Evolutionary conservation across 2,888 invertebrate species (phyloP).

Genomic region (Thelaira solivaga): DNA sequence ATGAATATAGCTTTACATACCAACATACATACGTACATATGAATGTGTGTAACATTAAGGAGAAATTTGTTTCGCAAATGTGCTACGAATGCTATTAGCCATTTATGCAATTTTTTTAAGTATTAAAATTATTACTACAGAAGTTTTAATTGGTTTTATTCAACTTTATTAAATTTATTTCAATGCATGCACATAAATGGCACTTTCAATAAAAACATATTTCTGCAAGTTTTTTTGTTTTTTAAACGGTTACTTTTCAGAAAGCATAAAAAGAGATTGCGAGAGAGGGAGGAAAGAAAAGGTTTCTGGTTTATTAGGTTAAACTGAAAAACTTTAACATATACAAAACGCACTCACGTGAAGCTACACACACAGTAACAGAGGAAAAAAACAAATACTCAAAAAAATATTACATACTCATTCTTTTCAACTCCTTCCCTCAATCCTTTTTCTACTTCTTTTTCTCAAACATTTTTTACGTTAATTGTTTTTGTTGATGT

Average conservation of each 20-base stretch:
- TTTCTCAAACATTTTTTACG: too few relatives aligned
- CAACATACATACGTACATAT: too few relatives aligned
- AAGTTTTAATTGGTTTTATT: constrained; percentile 32
- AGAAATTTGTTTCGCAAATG: too few relatives aligned
- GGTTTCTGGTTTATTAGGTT: constrained; percentile 45
- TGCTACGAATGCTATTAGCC: background rate
- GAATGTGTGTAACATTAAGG: background rate
- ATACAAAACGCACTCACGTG: too few relatives aligned
- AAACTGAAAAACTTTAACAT: constrained; percentile 10
- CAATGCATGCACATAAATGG: background rate
- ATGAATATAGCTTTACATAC: too few relatives aligned
- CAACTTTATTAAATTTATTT: constrained; percentile 15
- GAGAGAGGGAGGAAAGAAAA: background rate
- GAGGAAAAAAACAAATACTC: too few relatives aligned
- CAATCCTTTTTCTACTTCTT: too few relatives aligned
- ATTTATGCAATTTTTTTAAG: background rate
- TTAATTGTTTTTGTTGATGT: too few relatives aligned
- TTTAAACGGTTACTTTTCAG: background rate
- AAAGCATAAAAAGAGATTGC: background rate
- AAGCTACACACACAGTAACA: background rate
- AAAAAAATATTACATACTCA: too few relatives aligned
- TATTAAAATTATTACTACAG: background rate
- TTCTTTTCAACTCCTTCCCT: too few relatives aligned
- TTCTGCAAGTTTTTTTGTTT: background rate
- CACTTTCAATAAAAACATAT: constrained; percentile 7